phyloP scores from a whole-genome alignment of 2,113 vertebrate genomes.

The Felis catus region DNA sequence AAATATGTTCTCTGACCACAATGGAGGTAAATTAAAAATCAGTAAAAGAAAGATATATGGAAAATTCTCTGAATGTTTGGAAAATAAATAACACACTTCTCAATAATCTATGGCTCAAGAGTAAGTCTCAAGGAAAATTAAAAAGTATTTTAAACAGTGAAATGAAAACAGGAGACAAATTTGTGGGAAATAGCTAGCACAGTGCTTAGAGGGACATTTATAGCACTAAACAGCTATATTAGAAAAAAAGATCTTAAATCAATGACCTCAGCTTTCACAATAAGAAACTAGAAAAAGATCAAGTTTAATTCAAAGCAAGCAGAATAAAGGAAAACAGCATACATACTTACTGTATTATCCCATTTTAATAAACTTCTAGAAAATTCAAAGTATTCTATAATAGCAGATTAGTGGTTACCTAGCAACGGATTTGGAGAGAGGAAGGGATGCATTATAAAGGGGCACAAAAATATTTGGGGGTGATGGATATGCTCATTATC shows the following conservation, averaged over 20 bases:
- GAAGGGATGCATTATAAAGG: not conserved
- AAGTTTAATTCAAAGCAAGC: not conserved
- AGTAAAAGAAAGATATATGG: not conserved
- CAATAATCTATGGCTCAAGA: not conserved
- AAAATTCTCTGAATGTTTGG: not conserved
- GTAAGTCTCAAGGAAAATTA: not conserved
- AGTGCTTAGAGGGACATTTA: not conserved
- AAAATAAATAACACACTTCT: not conserved
- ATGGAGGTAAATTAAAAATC: conserved; percentile 18
- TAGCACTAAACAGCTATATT: not conserved
- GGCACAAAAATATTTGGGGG: not conserved
- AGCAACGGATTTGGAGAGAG: not conserved
- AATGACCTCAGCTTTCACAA: not conserved
- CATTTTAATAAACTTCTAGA: conserved; percentile 27
- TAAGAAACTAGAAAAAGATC: not conserved
- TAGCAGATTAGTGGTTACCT: not conserved
- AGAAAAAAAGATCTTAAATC: not conserved
- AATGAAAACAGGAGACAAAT: not conserved
- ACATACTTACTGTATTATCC: not conserved
- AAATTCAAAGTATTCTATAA: conserved; percentile 1
- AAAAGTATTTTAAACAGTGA: conserved; percentile 4
- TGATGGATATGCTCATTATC: conserved; percentile 3
- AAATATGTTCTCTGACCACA: conserved; percentile 17
- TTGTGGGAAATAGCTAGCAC: not conserved
- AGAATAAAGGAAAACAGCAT: not conserved